Conservation (phyloP, 2,113 vertebrate genomes). For the Sylvia atricapilla region DNA sequence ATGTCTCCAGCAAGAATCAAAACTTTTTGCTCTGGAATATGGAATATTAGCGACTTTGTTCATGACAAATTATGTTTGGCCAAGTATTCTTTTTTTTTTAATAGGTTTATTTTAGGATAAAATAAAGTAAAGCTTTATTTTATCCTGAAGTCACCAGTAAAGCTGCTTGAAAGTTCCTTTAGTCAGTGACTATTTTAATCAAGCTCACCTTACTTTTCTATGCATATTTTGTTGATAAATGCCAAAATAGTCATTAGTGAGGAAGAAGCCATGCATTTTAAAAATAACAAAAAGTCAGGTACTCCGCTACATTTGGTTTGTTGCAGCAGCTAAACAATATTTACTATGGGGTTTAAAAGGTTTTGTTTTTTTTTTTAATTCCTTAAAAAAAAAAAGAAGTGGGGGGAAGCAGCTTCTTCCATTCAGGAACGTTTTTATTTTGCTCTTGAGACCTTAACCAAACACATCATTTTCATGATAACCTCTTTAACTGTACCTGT, state of each 20-base stretch:
- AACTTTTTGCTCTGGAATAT: background rate
- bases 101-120: background rate
- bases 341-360: background rate
- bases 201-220: background rate
- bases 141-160: background rate
- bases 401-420: background rate
- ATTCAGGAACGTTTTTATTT: background rate
- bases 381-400: background rate
- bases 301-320: background rate
- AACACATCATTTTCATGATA: background rate
- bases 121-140: too few relatives aligned
- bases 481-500: background rate
- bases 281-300: background rate
- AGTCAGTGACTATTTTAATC: background rate
- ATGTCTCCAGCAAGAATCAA: background rate
- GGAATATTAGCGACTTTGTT: background rate
- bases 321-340: background rate
- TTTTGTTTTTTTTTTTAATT: background rate
- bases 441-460: background rate
- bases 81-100: background rate
- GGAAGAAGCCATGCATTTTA: background rate
- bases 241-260: background rate
- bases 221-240: background rate
- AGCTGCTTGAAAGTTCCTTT: background rate
- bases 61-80: background rate